phyloP scores from a whole-genome alignment of 2,797 vertebrate genomes.

The Enteromius anoplus region DNA sequence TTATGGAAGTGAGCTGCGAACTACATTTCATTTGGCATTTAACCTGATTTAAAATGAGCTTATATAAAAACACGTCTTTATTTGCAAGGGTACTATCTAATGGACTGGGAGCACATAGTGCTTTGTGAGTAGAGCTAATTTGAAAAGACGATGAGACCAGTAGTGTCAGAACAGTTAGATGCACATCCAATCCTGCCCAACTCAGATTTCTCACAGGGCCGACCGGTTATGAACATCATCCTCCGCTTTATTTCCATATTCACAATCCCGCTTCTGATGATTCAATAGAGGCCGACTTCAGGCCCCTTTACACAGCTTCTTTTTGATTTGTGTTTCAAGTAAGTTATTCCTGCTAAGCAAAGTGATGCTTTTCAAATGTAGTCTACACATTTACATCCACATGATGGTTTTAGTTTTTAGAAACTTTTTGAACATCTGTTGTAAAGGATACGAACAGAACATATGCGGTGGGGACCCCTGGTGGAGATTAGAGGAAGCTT shows the following conservation, averaged over 20 bases:
- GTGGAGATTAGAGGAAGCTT: constrained; percentile 24
- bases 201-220: constrained; percentile 12
- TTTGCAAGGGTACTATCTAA: constrained; percentile 10
- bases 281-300: constrained; percentile 8
- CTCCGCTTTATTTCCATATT: constrained; percentile 13
- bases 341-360: background rate
- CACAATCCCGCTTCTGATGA: background rate
- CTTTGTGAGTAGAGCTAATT: constrained; percentile 5
- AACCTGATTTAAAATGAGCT: constrained; percentile 1
- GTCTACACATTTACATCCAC: background rate
- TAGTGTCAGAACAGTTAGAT: constrained; percentile 24
- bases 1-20: background rate
- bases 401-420: background rate
- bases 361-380: background rate
- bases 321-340: background rate
- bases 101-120: background rate
- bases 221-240: constrained; percentile 20
- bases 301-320: background rate
- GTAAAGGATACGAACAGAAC: background rate
- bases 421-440: background rate
- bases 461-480: constrained; percentile 46
- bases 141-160: constrained; percentile 6
- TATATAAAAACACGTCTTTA: background rate
- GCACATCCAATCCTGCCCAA: background rate
- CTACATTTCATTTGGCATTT: background rate